Evolutionary conservation across 2,113 vertebrate genomes (phyloP).

Genomic region (Oreotrochilus melanogaster): DNA sequence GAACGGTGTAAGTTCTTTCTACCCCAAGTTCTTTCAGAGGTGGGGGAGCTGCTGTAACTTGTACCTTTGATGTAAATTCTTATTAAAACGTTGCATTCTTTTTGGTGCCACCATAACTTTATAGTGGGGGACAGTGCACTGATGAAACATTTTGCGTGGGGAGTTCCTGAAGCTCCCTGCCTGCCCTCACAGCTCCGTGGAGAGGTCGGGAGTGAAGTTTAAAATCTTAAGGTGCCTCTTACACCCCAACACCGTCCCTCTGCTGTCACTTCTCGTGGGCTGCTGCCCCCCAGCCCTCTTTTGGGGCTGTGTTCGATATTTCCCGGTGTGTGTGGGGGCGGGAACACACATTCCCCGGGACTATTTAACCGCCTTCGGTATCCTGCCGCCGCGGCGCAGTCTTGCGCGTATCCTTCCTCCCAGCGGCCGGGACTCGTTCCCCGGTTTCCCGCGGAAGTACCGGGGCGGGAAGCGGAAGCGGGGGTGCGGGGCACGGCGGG

Average conservation of each 20-base stretch:
- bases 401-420: fast-evolving
- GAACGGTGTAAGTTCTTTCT: background rate
- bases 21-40: background rate
- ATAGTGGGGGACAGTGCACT: fast-evolving
- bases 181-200: fast-evolving
- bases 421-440: fast-evolving
- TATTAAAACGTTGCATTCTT: background rate
- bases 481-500: background rate
- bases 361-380: fast-evolving
- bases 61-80: background rate
- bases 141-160: fast-evolving
- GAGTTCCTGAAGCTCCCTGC: background rate
- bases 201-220: fast-evolving
- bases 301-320: fast-evolving
- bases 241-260: no score
- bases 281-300: background rate
- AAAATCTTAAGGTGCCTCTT: background rate
- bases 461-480: background rate
- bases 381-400: background rate
- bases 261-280: no score
- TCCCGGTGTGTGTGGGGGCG: no score
- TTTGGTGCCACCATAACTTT: background rate
- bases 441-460: background rate
- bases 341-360: fast-evolving
- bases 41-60: background rate